phyloP scores from a whole-genome alignment of 2,888 invertebrate species.

The Helicoverpa assulta region DNA sequence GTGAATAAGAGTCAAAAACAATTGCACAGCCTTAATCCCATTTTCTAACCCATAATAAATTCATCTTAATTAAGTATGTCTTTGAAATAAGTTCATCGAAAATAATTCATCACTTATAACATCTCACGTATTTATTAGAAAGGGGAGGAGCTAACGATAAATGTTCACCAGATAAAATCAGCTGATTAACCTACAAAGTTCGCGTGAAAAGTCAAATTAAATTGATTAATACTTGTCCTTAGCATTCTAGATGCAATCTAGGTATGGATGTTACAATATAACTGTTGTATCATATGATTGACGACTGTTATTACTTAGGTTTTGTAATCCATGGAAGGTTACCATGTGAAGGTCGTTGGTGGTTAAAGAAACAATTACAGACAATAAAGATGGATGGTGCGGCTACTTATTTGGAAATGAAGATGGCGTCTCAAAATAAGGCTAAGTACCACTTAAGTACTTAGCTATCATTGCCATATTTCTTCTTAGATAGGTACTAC shows the following conservation, averaged over 20 bases:
- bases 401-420: neutral
- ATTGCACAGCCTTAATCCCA: too few species aligned
- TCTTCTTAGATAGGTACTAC: too few species aligned
- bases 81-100: neutral
- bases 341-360: conserved; percentile 45
- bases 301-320: conserved; percentile 52
- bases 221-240: conserved; percentile 47
- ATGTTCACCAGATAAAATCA: conserved; percentile 21
- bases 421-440: neutral
- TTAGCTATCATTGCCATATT: neutral
- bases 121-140: conserved; percentile 1
- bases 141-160: neutral
- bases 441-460: too few species aligned
- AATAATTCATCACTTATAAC: neutral
- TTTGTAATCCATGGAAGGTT: conserved; percentile 48
- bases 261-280: conserved; percentile 44
- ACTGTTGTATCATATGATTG: conserved; percentile 47
- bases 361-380: neutral
- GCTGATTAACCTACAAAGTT: conserved; percentile 34
- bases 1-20: neutral
- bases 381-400: conserved; percentile 31
- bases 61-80: too few species aligned
- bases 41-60: too few species aligned
- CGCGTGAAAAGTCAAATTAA: conserved; percentile 56
- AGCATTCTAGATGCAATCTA: conserved; percentile 43